These are phyloP conservation scores for Cyanocitta stelleri DNA, from an alignment of 2,113 vertebrate species.

Conservation along the genomic window DNA sequence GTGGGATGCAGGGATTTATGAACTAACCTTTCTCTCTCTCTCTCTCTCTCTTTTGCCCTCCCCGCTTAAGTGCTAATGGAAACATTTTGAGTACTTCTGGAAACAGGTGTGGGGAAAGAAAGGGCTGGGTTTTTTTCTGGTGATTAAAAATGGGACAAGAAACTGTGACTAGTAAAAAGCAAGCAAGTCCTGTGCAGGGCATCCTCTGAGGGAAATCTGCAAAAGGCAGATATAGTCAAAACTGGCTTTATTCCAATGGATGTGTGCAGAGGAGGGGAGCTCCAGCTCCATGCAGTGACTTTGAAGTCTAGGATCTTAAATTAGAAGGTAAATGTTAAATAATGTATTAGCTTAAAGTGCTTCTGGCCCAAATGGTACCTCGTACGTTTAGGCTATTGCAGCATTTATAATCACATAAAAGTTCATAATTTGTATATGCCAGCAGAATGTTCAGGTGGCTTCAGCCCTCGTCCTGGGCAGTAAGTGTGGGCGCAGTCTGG, in stretches of 20 bases:
- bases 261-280: background rate
- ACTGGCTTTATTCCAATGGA: background rate
- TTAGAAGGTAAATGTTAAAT: conserved; percentile 21
- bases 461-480: background rate
- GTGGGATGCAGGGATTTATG: rapidly evolving
- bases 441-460: background rate
- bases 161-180: background rate
- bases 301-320: conserved; percentile 8
- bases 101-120: background rate
- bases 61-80: background rate
- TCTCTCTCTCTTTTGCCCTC: background rate
- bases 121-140: background rate
- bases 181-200: background rate
- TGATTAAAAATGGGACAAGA: background rate
- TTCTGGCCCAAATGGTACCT: background rate
- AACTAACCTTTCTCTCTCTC: background rate
- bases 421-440: background rate
- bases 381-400: background rate
- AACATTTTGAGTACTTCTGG: background rate
- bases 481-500: background rate
- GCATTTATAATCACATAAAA: background rate
- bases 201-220: background rate
- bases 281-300: background rate
- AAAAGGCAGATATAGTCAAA: background rate
- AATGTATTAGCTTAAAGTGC: background rate